A percentile compares a stretch with the other conserved stretches of the same genome.
These are phyloP conservation scores for Netelia inedita DNA, from an alignment of 2,888 invertebrate genomes.

Conservation along the genomic window DNA sequence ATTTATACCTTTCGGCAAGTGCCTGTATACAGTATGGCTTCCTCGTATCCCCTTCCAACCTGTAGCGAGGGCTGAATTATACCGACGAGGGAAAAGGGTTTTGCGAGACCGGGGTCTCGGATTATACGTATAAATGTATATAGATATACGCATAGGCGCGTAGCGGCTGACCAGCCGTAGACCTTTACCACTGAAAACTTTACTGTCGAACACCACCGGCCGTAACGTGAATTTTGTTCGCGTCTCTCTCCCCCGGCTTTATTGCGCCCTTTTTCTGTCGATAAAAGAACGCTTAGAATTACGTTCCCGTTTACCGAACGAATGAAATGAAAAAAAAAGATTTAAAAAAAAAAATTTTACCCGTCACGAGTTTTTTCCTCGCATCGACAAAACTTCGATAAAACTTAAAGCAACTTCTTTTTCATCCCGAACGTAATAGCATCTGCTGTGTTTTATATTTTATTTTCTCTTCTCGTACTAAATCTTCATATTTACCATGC, in stretches of 20 bases:
- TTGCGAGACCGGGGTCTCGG: constrained; percentile 24
- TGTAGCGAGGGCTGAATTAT: constrained; percentile 57
- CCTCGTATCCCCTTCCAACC: constrained; percentile 46
- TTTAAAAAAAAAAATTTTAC: background rate
- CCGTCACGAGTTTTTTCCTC: constrained; percentile 11
- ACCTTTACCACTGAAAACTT: constrained; percentile 28
- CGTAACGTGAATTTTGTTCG: constrained; percentile 10
- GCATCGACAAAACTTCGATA: constrained; percentile 36
- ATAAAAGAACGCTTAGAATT: constrained; percentile 42
- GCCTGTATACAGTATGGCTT: constrained; percentile 51
- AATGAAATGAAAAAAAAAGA: too few relatives aligned
- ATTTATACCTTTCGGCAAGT: constrained; percentile 63
- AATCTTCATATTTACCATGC: constrained; percentile 26
- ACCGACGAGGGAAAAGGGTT: constrained; percentile 43
- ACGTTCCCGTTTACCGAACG: background rate
- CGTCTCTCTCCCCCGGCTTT: constrained; percentile 8
- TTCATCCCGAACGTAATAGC: background rate
- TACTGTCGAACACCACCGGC: constrained; percentile 8
- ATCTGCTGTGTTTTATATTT: background rate
- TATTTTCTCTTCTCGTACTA: background rate
- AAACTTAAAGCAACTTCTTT: constrained; percentile 18
- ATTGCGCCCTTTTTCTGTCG: constrained; percentile 22
- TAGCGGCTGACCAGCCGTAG: constrained; percentile 14
- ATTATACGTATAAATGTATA: constrained; percentile 35
- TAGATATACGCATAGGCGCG: background rate